Evolutionary conservation across 2,888 invertebrate species (phyloP).

Genomic region (Carpatolechia fugitivella): DNA sequence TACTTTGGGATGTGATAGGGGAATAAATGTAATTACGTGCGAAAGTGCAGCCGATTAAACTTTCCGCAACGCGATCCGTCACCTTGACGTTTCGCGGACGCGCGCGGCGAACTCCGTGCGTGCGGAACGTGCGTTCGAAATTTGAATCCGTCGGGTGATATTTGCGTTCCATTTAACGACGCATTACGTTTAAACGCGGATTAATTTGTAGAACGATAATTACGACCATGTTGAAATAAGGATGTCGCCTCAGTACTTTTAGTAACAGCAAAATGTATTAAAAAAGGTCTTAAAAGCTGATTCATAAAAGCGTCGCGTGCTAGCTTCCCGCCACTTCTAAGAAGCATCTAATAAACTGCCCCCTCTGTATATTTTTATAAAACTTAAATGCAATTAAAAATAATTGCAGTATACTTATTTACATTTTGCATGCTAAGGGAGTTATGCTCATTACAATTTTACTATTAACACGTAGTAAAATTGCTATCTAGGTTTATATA

Average conservation of each 20-base stretch:
- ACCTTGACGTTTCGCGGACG: slow-evolving; percentile 44
- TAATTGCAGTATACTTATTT: slow-evolving; percentile 6
- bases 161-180: slow-evolving; percentile 28
- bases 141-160: slow-evolving; percentile 7
- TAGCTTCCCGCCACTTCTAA: slow-evolving; percentile 9
- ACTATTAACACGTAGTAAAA: background rate
- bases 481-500: no score
- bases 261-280: no score
- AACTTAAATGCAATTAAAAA: background rate
- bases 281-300: no score
- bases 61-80: slow-evolving; percentile 61
- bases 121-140: slow-evolving; percentile 24
- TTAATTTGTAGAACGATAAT: slow-evolving; percentile 37
- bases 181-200: slow-evolving; percentile 44
- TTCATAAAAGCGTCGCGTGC: slow-evolving; percentile 6
- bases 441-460: no score
- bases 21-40: slow-evolving; percentile 43
- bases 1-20: slow-evolving; percentile 38
- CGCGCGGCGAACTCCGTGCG: slow-evolving; percentile 37
- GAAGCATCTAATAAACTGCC: slow-evolving; percentile 3
- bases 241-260: no score
- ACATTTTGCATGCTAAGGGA: slow-evolving; percentile 2
- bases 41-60: slow-evolving; percentile 47
- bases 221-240: no score
- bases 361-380: background rate